phyloP scores from a whole-genome alignment of 2,888 invertebrate species.

The Xestoiulus laeticollis region DNA sequence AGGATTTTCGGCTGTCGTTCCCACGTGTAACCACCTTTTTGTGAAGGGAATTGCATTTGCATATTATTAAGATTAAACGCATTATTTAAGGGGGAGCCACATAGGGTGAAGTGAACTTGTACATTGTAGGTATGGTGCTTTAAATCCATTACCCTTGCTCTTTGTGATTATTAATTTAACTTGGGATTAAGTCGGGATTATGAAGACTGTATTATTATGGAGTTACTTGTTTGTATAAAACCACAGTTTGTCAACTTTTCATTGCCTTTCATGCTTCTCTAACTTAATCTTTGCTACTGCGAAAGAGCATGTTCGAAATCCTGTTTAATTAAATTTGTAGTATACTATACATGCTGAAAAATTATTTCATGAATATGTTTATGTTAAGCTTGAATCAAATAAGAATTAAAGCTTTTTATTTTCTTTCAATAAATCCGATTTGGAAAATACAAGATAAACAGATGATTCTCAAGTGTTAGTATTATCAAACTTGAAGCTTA shows the following conservation, averaged over 20 bases:
- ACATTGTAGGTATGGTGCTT: neutral
- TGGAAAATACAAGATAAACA: neutral
- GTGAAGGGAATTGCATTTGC: neutral
- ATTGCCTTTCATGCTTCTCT: neutral
- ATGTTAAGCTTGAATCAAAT: neutral
- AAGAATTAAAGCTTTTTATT: neutral
- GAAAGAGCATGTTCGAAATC: neutral
- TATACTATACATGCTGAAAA: neutral
- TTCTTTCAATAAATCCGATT: neutral
- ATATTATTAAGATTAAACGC: neutral
- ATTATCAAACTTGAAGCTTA: too few species aligned
- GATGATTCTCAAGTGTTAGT: too few species aligned
- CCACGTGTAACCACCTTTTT: neutral
- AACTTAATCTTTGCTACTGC: neutral
- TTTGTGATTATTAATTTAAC: neutral
- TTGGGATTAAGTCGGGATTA: neutral
- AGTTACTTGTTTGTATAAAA: neutral
- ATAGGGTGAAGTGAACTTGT: neutral
- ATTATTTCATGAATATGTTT: neutral
- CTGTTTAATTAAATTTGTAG: neutral
- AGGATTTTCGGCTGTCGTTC: neutral
- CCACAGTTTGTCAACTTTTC: neutral
- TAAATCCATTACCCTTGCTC: neutral
- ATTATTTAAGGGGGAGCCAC: neutral
- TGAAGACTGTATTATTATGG: neutral